phyloP scores from a whole-genome alignment of 2,113 vertebrate genomes.

The Hemichromis elongatus region DNA sequence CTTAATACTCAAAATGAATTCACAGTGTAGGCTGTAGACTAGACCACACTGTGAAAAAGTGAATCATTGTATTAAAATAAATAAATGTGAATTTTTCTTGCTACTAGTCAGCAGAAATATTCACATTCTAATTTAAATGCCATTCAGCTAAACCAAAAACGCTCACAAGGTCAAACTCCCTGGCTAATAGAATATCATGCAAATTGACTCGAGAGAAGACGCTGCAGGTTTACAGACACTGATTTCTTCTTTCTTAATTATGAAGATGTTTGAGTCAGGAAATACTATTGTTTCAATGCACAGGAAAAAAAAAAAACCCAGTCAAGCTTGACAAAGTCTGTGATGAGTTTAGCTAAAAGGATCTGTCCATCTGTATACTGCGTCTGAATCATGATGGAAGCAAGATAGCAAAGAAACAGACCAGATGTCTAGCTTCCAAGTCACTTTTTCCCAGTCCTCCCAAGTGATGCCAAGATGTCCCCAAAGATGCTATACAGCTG shows the following conservation, averaged over 20 bases:
- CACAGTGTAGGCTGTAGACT: too few species aligned
- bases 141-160: not conserved
- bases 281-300: not conserved
- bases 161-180: not conserved
- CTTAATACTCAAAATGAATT: not conserved
- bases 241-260: not conserved
- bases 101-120: not conserved
- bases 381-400: not conserved
- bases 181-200: not conserved
- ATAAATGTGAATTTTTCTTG: not conserved
- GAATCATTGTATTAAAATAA: not conserved
- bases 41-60: not conserved
- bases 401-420: not conserved
- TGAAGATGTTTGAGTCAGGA: not conserved
- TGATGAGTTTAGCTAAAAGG: not conserved
- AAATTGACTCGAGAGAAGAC: not conserved
- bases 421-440: not conserved
- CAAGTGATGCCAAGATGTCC: not conserved
- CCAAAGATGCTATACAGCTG: not conserved
- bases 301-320: not conserved
- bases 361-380: not conserved
- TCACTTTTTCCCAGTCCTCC: not conserved
- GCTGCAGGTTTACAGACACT: not conserved
- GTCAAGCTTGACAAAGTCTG: not conserved
- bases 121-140: not conserved